Evolutionary conservation across 2,888 invertebrate genomes (phyloP), one percentile per base, ranked within the genome.

Genomic region (Drosophila birchii): DNA sequence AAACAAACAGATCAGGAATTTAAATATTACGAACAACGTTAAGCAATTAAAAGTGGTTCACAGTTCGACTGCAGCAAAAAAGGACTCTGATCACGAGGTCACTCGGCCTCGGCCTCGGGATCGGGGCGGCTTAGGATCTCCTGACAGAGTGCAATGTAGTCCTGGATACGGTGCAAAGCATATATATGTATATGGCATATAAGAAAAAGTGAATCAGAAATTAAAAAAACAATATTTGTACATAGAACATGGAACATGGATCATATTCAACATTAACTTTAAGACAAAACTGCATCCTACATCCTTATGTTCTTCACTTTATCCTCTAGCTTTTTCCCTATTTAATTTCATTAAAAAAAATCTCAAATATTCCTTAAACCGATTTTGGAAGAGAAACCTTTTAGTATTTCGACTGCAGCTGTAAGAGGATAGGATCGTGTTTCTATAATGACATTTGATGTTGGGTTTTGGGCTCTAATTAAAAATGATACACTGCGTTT

Each of bases 81-180:
- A 6, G n/a, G 32, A 57, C 5, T 7, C 5, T 39, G 39, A 8
- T n/a, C 49, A 44, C 39, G 59, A 47, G 51, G 53, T 64, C 78
- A 78, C 51, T 88, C 91, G 45, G 85, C 92, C 75, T 90, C 90
- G 44, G 90, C 90, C 56, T 92, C 91, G 54, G 92, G 92, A 89
- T 92, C 92, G 62, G 92, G 92, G 75, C 92, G 92, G 85, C 91
- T 92, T 79, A 92, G 77, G 76, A 92, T 92, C 89, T 92, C 92
- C 86, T 92, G 92, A 88, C 92, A 92, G 51, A 92, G 90, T 78
- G 92, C 92, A 89, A 92, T 92, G 76, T 92, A 92, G 75, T 92
- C 92, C 92, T 92, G 86, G 71, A 71, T 77, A 54, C 51, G 58
- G 58, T 81, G 61, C 76, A 63, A 66, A 66, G 36, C 64, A 57